Conservation (phyloP, 64 coral and sea anemone genomes). For the Dendronephthya gigantea region DNA sequence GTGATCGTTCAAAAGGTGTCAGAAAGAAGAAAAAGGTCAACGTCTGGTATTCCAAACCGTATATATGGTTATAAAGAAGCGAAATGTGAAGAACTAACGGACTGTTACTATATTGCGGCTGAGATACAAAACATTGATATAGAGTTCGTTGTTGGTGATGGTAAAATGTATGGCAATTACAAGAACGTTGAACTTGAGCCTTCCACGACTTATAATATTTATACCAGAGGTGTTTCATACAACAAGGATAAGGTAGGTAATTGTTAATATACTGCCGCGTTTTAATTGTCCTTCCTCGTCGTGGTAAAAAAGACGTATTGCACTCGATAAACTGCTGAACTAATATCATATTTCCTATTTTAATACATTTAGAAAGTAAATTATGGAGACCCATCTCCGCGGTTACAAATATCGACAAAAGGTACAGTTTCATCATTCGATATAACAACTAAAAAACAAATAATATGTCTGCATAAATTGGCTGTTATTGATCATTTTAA, state of each 20-base stretch:
- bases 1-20: not conserved
- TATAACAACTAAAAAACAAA: no score
- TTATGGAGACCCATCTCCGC: not conserved
- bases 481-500: not conserved
- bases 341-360: not conserved
- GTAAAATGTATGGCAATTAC: not conserved
- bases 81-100: not conserved
- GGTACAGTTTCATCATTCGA: not conserved
- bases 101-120: not conserved
- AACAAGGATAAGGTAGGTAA: not conserved
- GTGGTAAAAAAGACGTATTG: not conserved
- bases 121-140: not conserved
- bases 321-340: not conserved
- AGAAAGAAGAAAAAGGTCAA: not conserved
- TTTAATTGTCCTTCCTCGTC: not conserved
- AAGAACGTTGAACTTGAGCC: not conserved
- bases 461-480: not conserved
- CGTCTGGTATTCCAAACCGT: not conserved
- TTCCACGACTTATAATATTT: constrained; percentile 14
- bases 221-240: constrained; percentile 12
- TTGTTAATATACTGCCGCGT: not conserved
- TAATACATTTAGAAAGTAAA: not conserved
- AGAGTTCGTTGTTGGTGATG: constrained; percentile 15
- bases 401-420: not conserved
- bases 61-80: not conserved